Evolutionary conservation across 2,797 vertebrate species (phyloP).

Genomic region (Spheniscus humboldti): DNA sequence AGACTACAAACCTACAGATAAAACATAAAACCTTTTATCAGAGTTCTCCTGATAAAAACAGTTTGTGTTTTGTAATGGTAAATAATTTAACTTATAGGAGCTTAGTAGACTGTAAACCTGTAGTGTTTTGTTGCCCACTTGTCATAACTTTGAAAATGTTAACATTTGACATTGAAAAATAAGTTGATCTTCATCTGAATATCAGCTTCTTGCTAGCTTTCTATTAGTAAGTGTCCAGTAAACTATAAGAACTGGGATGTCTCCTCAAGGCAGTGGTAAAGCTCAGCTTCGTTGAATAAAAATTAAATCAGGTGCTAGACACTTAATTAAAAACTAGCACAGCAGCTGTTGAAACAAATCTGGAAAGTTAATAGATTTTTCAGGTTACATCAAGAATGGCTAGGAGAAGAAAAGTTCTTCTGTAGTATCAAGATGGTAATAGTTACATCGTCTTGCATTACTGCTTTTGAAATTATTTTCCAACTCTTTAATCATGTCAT

Average conservation of each 20-base stretch:
- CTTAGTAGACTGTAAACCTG: background rate
- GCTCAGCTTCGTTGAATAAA: background rate
- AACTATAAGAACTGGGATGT: background rate
- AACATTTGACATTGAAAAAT: background rate
- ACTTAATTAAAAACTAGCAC: background rate
- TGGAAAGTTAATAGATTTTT: background rate
- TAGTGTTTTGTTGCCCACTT: background rate
- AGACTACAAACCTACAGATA: background rate
- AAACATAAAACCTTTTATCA: background rate
- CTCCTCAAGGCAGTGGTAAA: background rate
- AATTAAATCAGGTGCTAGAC: background rate
- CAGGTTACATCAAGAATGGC: background rate
- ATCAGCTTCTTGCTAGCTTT: background rate
- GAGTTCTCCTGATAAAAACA: background rate
- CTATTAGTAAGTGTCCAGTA: background rate
- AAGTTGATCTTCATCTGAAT: background rate
- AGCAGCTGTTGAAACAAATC: background rate
- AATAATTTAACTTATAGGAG: background rate
- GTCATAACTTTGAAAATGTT: background rate
- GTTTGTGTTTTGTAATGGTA: background rate
- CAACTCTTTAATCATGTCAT: background rate
- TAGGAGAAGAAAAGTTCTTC: background rate
- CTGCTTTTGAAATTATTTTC: background rate
- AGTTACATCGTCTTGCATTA: background rate
- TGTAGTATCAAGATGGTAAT: background rate